phyloP scores from a whole-genome alignment of 2,888 invertebrate species.

The Gandaritis pyraliata region DNA sequence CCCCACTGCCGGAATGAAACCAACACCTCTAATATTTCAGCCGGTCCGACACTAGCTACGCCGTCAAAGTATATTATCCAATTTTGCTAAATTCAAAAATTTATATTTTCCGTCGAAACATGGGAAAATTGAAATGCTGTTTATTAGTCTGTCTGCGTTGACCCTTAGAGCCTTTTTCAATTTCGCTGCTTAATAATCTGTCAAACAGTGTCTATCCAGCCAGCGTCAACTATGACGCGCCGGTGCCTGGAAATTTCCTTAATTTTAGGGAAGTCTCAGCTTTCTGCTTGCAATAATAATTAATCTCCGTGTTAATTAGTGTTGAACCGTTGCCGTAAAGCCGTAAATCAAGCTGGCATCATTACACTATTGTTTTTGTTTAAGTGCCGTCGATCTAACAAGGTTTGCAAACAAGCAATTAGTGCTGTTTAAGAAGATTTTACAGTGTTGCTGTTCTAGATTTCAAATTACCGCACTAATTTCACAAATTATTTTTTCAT shows the following conservation, averaged over 20 bases:
- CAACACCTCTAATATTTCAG: too few species aligned
- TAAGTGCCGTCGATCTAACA: constrained; percentile 37
- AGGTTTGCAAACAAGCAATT: constrained; percentile 36
- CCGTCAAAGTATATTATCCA: too few species aligned
- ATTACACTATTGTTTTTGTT: constrained; percentile 49
- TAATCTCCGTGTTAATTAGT: constrained; percentile 77
- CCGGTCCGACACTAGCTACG: too few species aligned
- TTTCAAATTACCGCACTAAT: constrained; percentile 1
- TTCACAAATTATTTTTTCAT: not conserved
- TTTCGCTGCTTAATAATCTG: constrained; percentile 42
- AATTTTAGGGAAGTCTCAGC: constrained; percentile 51
- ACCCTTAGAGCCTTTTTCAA: constrained; percentile 39
- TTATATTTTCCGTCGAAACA: too few species aligned
- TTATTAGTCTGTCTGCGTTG: not conserved
- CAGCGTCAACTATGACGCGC: constrained; percentile 37
- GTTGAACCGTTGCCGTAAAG: constrained; percentile 63
- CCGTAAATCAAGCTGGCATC: constrained; percentile 61
- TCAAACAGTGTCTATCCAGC: constrained; percentile 42
- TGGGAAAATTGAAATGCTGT: not conserved
- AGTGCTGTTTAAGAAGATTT: constrained; percentile 23
- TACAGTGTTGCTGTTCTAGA: constrained; percentile 1
- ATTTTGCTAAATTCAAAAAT: too few species aligned
- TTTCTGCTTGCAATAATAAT: constrained; percentile 72
- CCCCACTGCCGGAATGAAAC: too few species aligned
- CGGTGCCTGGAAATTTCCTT: constrained; percentile 48